Evolutionary conservation across 2,113 vertebrate species (phyloP).

Genomic region (Nettapus auritus): DNA sequence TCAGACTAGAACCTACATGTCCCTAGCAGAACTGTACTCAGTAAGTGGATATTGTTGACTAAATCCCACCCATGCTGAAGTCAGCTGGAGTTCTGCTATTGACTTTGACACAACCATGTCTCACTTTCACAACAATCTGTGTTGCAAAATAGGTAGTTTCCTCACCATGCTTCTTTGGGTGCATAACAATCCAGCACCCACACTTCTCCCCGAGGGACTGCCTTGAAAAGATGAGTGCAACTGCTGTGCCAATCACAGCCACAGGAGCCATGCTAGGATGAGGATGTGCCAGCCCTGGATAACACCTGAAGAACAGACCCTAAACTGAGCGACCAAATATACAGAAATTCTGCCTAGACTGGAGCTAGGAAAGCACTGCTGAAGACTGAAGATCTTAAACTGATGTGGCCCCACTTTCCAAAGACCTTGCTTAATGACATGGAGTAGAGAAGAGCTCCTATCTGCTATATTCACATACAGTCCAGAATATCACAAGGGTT

Average conservation of each 20-base stretch:
- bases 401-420: not conserved
- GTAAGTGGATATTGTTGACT: not conserved
- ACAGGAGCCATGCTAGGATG: not conserved
- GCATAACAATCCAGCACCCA: not conserved
- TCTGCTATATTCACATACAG: not conserved
- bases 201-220: not conserved
- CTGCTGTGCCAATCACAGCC: rapidly evolving
- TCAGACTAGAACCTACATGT: not conserved
- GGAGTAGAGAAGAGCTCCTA: not conserved
- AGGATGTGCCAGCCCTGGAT: not conserved
- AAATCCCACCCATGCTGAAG: not conserved
- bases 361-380: not conserved
- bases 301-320: not conserved
- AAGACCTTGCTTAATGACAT: not conserved
- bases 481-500: not conserved
- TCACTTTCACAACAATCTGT: not conserved
- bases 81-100: not conserved
- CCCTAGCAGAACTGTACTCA: not conserved
- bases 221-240: not conserved
- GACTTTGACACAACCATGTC: not conserved
- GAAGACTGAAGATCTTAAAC: not conserved
- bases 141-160: not conserved
- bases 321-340: not conserved
- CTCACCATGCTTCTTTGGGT: not conserved
- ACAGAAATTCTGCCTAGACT: not conserved